Evolutionary conservation across 2,888 invertebrate species (phyloP).

Genomic region (Disparrhopalites patrizii): DNA sequence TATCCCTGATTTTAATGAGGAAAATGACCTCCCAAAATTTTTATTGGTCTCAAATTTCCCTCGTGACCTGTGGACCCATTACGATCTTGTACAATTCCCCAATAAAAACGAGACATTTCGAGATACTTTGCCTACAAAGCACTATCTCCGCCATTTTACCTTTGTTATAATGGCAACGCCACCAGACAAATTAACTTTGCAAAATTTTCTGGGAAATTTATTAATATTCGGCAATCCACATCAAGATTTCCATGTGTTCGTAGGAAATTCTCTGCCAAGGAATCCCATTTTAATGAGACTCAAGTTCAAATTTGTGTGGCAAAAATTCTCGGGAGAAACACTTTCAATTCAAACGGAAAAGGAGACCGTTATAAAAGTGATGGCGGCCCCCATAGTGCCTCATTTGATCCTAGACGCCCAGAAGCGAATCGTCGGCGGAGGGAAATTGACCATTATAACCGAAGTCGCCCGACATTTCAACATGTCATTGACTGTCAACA

Average conservation of each 20-base stretch:
- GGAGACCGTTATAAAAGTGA: background rate
- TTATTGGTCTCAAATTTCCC: no score
- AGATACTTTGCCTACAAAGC: background rate
- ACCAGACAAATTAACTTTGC: background rate
- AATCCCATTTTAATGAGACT: background rate
- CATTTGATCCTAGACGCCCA: background rate
- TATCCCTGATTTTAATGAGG: no score
- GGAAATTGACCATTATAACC: background rate
- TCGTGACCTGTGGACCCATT: no score
- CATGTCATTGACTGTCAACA: background rate
- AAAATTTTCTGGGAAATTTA: background rate
- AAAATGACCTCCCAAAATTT: no score
- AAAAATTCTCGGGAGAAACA: no score
- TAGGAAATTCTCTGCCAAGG: background rate
- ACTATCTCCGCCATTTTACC: background rate
- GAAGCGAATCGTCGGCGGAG: background rate
- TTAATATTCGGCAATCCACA: background rate
- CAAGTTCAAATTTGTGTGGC: background rate
- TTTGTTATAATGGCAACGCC: background rate
- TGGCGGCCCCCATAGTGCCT: background rate
- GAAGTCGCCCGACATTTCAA: background rate
- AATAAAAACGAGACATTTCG: background rate
- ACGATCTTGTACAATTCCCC: background rate
- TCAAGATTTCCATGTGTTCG: background rate
- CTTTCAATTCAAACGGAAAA: no score